Conservation (phyloP, 2,113 vertebrate genomes). For the Phalacrocorax carbo region DNA sequence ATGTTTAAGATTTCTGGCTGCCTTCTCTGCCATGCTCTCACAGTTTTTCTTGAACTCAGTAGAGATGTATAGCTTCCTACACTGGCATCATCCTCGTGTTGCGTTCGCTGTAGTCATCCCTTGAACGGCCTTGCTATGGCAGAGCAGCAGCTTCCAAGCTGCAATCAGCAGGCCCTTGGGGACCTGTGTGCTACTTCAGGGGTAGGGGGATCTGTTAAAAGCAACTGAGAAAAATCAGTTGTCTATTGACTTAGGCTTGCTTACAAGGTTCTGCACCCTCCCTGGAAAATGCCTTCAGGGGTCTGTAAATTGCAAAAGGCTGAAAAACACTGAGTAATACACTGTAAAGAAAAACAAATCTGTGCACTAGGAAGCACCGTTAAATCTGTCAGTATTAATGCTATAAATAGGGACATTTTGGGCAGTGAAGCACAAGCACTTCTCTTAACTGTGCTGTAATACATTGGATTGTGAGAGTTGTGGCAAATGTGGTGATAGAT, state of each 20-base stretch:
- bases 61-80: background rate
- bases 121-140: background rate
- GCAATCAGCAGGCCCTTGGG: background rate
- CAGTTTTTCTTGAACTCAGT: background rate
- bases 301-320: background rate
- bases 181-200: background rate
- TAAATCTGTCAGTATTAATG: conserved; percentile 6
- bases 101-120: background rate
- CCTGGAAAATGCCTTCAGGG: background rate
- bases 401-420: conserved; percentile 10
- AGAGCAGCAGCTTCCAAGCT: background rate
- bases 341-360: conserved; percentile 21
- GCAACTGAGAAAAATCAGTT: background rate
- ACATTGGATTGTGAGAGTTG: background rate
- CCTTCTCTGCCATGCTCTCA: background rate
- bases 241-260: background rate
- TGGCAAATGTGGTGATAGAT: background rate
- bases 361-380: background rate
- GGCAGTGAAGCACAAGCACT: background rate
- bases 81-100: background rate
- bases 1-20: background rate
- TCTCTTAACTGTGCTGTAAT: background rate
- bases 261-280: background rate
- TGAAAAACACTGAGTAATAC: background rate
- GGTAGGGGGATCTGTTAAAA: background rate